Base-by-base conservation (phyloP, 2,888 invertebrate species). In the Mesorhabditis spiculigera region DNA sequence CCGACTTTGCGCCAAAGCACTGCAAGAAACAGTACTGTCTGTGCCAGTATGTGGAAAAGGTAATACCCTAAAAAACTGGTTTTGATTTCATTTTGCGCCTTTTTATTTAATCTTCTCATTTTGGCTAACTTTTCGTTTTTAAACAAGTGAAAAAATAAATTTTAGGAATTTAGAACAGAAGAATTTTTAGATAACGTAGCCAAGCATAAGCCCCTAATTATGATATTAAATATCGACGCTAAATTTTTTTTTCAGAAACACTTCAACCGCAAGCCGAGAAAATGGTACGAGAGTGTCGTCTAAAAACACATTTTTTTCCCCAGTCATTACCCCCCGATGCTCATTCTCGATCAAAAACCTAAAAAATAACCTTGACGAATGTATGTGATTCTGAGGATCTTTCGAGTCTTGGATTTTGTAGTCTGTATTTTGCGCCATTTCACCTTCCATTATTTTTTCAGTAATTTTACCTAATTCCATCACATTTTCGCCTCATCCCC, bases 21-120 rank as follows among this genome's bases (percentile, higher is more conserved):
- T 83, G 83, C 70, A 71, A 73, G 41, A 79, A 74, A 6, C 80
- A 81, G 58, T 71, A 77, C 68, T 85, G 85, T 64, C 65, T 85
- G 5, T 85, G 85, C 63, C 85, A 85, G 68, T 85, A 78, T 68
- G 74, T 86, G 13, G 82, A 84, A 63, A 77, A 78, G 70, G 79
- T 79, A 63, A 28, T 28, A 45, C 67, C 43, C 45, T 61, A 6
- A 66, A 41, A 41, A 68, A 63, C 13, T 44, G 3, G 41, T 2
- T 5, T 10, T 10, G 43, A 8, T 41, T 63, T 63, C 28, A 64
- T 43, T 43, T 43, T 28, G 13, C 6, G 66, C 28, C 3, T 4
- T 44, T 66, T 10, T 3, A 66, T 8, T 43, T 43, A 66, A 2
- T 66, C 4, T 4, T 63, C 28, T 2, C 2, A 16, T 13, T 2